Conservation (phyloP, 2,888 invertebrate species). For the Hirtodrosophila duncani region DNA sequence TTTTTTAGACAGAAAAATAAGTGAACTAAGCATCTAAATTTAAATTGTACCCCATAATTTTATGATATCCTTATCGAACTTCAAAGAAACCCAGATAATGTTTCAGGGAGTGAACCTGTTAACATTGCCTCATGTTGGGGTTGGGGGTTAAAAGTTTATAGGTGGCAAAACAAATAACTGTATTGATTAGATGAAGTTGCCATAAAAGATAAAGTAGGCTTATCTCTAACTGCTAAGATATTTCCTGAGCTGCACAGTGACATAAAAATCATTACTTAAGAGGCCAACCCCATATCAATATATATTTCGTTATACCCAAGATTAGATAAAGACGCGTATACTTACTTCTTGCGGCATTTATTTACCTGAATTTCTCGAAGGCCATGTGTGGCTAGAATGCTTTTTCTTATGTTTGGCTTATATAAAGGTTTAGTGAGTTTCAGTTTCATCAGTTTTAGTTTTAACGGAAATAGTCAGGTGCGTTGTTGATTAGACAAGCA, state of each 20-base stretch:
- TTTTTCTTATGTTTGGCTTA: no score
- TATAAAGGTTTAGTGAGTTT: conserved; percentile 17
- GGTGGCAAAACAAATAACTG: conserved; percentile 13
- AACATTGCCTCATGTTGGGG: no score
- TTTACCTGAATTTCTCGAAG: conserved; percentile 16
- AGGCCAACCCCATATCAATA: conserved; percentile 5
- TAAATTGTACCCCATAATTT: no score
- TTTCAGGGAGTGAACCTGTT: no score
- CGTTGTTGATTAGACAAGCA: conserved; percentile 52
- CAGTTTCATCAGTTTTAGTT: conserved; percentile 4
- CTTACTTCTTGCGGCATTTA: conserved; percentile 18
- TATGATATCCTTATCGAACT: no score
- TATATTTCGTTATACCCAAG: no score
- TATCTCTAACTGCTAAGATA: conserved; percentile 1
- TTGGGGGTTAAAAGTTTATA: conserved; percentile 19
- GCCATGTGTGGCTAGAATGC: conserved; percentile 26
- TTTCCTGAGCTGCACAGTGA: no score
- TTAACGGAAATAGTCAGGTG: conserved; percentile 48
- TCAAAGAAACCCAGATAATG: no score
- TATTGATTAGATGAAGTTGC: not conserved
- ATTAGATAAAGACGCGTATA: conserved; percentile 55
- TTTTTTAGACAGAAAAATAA: no score
- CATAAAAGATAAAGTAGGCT: conserved; percentile 3
- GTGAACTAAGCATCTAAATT: conserved; percentile 6
- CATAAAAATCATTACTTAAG: conserved; percentile 1